phyloP scores from a whole-genome alignment of 2,113 vertebrate species.

The Chitala chitala region DNA sequence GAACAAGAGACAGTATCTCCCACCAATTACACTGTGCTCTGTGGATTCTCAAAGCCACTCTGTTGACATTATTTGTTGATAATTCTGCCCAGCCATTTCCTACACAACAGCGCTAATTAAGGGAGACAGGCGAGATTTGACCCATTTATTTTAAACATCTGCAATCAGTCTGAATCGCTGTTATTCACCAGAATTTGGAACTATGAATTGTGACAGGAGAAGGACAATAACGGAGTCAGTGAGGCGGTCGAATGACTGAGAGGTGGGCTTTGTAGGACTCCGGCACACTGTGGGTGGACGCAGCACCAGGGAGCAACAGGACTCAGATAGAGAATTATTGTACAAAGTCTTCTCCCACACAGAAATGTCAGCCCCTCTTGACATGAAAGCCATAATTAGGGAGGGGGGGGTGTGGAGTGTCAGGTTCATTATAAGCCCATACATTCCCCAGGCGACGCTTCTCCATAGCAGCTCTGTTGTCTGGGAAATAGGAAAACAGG shows the following conservation, averaged over 20 bases:
- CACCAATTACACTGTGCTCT: conserved; percentile 43
- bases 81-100: conserved; percentile 38
- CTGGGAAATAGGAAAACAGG: conserved; percentile 10
- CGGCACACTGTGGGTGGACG: conserved; percentile 13
- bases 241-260: conserved; percentile 26
- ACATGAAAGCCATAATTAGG: conserved; percentile 25
- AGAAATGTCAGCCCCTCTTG: conserved; percentile 22
- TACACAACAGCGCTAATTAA: conserved; percentile 48
- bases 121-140: conserved; percentile 47
- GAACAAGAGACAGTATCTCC: conserved; percentile 34
- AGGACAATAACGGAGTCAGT: conserved; percentile 37
- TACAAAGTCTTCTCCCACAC: conserved; percentile 7
- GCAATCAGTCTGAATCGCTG: conserved; percentile 41
- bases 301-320: neutral
- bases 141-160: conserved; percentile 55
- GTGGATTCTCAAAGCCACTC: conserved; percentile 50
- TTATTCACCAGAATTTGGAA: conserved; percentile 35
- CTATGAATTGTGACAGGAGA: conserved; percentile 37
- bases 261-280: conserved; percentile 3
- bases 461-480: conserved; percentile 1
- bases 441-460: conserved; percentile 12
- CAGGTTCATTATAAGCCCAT: conserved; percentile 22
- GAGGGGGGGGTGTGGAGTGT: neutral
- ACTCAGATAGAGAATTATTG: conserved; percentile 21
- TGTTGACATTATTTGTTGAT: conserved; percentile 56